These are phyloP conservation scores for Drosophila paranaensis DNA, from an alignment of 2,888 invertebrate species.

Conservation along the genomic window DNA sequence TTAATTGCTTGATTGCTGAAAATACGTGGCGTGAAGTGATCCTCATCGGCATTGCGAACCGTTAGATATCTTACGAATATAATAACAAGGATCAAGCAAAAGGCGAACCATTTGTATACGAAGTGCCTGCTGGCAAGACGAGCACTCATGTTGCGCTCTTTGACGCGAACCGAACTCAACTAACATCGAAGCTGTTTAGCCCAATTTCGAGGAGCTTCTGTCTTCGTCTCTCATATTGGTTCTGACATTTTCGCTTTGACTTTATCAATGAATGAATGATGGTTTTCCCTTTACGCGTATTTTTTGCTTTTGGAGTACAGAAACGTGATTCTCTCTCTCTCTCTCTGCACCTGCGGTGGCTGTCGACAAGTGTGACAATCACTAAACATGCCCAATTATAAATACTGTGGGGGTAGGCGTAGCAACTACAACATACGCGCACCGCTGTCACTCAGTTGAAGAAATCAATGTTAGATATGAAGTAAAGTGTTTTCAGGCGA, in stretches of 20 bases:
- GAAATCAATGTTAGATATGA: background rate
- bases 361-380: background rate
- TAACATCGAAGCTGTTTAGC: conserved; percentile 5
- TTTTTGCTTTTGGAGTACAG: background rate
- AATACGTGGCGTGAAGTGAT: background rate
- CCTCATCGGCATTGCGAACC: background rate
- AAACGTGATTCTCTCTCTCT: conserved; percentile 3
- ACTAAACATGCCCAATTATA: background rate
- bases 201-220: conserved; percentile 9
- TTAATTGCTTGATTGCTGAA: background rate
- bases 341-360: background rate
- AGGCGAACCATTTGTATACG: conserved; percentile 16
- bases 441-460: background rate
- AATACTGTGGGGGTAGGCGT: background rate
- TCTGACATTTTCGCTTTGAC: background rate
- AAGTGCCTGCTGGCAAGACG: conserved; percentile 3
- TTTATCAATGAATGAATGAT: conserved; percentile 12
- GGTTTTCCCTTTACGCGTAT: background rate
- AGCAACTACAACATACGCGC: background rate
- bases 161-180: conserved; percentile 10
- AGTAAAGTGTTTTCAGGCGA: background rate
- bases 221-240: background rate
- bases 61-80: background rate
- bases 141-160: conserved; percentile 15
- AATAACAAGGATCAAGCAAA: conserved; percentile 5